These are phyloP conservation scores for Delphinapterus leucas DNA, from an alignment of 2,113 vertebrate species.

Conservation along the genomic window DNA sequence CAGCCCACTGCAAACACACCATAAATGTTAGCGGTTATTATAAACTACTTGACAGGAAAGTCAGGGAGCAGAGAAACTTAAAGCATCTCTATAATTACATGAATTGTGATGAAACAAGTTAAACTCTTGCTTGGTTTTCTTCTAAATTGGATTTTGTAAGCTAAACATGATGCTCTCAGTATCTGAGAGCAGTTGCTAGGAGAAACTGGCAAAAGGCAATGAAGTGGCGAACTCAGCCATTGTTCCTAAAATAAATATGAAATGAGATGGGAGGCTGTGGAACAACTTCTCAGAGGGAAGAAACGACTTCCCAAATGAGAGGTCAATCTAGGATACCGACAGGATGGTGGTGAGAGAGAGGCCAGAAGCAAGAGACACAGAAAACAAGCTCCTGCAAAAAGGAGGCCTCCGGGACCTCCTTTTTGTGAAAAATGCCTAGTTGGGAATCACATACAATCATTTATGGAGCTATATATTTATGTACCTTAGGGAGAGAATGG, in stretches of 20 bases:
- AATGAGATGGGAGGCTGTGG: conserved; percentile 35
- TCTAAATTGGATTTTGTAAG: conserved; percentile 58
- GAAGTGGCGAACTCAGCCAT: conserved; percentile 41
- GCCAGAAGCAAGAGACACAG: neutral
- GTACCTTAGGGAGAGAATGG: neutral
- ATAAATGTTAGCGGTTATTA: neutral
- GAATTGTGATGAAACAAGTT: conserved; percentile 62
- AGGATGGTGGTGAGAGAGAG: neutral
- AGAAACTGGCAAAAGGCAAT: conserved; percentile 65
- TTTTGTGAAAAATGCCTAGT: neutral
- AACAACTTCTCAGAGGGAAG: neutral
- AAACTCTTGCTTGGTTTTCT: conserved; percentile 60
- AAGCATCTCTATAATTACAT: conserved; percentile 56
- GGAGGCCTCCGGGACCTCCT: neutral
- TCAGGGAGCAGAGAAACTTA: conserved; percentile 36
- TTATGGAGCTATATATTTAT: neutral
- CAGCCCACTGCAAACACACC: neutral
- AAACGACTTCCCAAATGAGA: neutral
- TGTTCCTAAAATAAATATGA: conserved; percentile 65
- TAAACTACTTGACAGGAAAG: conserved; percentile 45
- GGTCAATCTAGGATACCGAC: neutral
- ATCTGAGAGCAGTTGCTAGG: conserved; percentile 64
- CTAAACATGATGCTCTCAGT: conserved; percentile 19
- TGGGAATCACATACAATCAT: too few species aligned
- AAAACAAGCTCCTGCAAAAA: neutral